These are phyloP conservation scores for Nephotettix cincticeps DNA, from an alignment of 1,140 invertebrate species.

Conservation along the genomic window DNA sequence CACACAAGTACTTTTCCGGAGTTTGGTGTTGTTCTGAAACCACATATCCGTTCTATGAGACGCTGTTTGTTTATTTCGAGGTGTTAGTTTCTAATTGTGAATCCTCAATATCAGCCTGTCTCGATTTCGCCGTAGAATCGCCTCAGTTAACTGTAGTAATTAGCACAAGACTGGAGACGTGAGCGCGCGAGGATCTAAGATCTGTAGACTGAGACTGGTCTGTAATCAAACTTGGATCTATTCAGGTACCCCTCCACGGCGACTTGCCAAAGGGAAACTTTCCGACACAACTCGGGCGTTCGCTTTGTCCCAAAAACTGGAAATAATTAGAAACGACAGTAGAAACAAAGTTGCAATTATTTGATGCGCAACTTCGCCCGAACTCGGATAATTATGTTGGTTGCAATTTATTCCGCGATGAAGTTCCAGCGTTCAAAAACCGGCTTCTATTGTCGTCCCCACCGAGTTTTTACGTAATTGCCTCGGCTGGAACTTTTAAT, in stretches of 20 bases:
- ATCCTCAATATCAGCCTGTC: no score
- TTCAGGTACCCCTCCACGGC: conserved; percentile 1
- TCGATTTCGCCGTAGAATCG: no score
- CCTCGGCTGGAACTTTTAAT: neutral
- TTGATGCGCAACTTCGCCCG: neutral
- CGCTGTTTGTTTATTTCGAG: no score
- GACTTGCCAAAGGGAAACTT: conserved; percentile 1
- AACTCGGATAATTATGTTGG: neutral
- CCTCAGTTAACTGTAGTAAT: no score
- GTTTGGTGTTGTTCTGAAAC: no score
- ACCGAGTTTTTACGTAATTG: neutral
- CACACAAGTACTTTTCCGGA: no score
- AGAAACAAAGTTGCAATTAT: conserved; percentile 1
- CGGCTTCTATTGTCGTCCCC: neutral
- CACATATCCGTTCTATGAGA: no score
- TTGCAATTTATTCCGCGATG: neutral
- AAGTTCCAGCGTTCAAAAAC: neutral
- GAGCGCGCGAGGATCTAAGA: no score
- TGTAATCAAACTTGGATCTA: conserved; percentile 8
- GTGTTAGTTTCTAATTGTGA: no score
- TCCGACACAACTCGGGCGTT: neutral
- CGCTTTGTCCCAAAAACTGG: neutral
- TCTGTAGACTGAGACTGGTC: no score
- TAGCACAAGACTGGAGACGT: no score
- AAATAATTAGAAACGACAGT: conserved; percentile 10